Evolutionary conservation across 2,888 invertebrate species (phyloP).

Genomic region (Hoplodrina ambigua): DNA sequence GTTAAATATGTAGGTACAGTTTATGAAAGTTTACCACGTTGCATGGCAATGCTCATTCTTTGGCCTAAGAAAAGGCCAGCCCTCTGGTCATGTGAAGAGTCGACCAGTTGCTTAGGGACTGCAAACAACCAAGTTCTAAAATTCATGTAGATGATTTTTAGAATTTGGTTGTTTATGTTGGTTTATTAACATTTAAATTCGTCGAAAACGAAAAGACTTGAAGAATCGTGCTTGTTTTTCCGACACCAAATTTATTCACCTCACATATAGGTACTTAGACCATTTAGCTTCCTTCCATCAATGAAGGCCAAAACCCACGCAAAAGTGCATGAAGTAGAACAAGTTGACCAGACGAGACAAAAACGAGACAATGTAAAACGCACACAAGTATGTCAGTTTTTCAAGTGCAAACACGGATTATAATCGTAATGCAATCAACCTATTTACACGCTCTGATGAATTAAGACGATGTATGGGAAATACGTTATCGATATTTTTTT

Average conservation of each 20-base stretch:
- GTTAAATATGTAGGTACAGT: too few species aligned
- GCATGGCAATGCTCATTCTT: too few species aligned
- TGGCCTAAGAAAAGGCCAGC: too few species aligned
- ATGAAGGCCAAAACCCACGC: background rate
- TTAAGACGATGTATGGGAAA: constrained; percentile 52
- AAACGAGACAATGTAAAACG: constrained; percentile 28
- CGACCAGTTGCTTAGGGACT: too few species aligned
- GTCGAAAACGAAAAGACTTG: too few species aligned
- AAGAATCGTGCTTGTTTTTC: background rate
- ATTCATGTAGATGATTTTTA: too few species aligned
- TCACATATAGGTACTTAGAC: background rate
- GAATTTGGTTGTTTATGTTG: too few species aligned
- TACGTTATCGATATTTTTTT: constrained; percentile 36
- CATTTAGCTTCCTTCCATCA: background rate
- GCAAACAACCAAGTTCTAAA: too few species aligned
- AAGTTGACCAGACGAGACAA: background rate
- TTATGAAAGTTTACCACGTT: too few species aligned
- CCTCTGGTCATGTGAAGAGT: too few species aligned
- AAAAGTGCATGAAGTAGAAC: background rate
- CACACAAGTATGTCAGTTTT: constrained; percentile 39
- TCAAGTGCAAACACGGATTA: constrained; percentile 55
- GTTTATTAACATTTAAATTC: too few species aligned
- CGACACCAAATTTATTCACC: background rate
- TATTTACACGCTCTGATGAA: constrained; percentile 57
- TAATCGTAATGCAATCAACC: constrained; percentile 61